Conservation (phyloP, 2,888 invertebrate species). For the Leptinotarsa peninsularis region DNA sequence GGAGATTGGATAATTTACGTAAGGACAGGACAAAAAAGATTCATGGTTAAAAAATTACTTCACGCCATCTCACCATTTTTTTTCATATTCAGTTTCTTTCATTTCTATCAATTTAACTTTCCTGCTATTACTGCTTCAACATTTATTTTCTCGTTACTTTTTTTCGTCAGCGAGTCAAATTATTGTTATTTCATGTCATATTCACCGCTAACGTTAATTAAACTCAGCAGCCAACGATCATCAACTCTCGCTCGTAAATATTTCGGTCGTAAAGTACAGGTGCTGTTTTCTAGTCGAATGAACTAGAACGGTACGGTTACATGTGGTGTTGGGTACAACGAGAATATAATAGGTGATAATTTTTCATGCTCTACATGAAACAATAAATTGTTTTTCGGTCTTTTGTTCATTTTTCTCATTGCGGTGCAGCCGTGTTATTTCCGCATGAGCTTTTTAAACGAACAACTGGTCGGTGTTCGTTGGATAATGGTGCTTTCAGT, state of each 20-base stretch:
- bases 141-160: neutral
- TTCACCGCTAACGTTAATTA: neutral
- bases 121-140: no score
- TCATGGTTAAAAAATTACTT: no score
- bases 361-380: constrained; percentile 23
- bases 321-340: constrained; percentile 8
- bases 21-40: no score
- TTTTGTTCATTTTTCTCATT: constrained; percentile 19
- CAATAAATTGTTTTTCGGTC: constrained; percentile 10
- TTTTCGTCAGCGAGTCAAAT: neutral
- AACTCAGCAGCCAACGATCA: neutral
- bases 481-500: no score
- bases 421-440: neutral
- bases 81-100: no score
- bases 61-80: no score
- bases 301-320: constrained; percentile 13
- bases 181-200: neutral
- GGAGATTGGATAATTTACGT: no score
- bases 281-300: constrained; percentile 7
- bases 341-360: constrained; percentile 23
- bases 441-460: neutral
- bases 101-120: no score
- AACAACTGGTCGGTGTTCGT: no score
- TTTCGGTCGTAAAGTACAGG: constrained; percentile 19
- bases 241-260: constrained; percentile 9